phyloP scores from a whole-genome alignment of 2,888 invertebrate species.

The Dusona sp. region DNA sequence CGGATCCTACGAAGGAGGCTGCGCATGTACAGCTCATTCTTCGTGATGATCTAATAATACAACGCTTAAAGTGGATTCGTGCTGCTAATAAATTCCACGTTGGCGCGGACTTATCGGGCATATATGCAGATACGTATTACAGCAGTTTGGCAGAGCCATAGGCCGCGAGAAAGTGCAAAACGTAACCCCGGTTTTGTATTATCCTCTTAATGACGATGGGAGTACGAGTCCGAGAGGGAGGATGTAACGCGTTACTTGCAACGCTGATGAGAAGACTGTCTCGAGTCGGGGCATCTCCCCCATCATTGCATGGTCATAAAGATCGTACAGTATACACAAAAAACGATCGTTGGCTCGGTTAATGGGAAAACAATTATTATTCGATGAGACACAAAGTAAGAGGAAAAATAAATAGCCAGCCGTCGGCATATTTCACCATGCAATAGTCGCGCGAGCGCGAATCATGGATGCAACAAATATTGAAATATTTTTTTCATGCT shows the following conservation, averaged over 20 bases:
- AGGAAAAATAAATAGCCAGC: not conserved
- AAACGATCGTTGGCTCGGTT: conserved; percentile 11
- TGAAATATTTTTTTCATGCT: not conserved
- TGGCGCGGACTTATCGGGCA: not conserved
- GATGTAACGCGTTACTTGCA: conserved; percentile 46
- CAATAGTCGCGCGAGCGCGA: not conserved
- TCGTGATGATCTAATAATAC: conserved; percentile 12
- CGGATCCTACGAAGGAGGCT: not conserved
- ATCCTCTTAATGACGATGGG: conserved; percentile 60
- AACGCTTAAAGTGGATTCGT: not conserved
- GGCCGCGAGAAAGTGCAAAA: conserved; percentile 4
- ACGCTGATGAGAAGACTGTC: conserved; percentile 58
- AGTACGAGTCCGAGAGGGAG: conserved; percentile 57
- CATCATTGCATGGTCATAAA: not conserved
- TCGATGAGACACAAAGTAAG: not conserved
- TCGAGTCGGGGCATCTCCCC: conserved; percentile 1
- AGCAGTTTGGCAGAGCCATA: not conserved
- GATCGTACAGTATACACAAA: conserved; percentile 43
- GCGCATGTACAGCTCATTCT: not conserved
- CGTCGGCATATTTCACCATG: not conserved
- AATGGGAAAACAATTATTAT: not conserved
- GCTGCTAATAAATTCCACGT: conserved; percentile 7
- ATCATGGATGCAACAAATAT: not conserved
- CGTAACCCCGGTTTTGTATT: conserved; percentile 60
- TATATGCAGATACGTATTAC: not conserved